Base-by-base conservation (phyloP, 2,888 invertebrate species). In the Gasteruption jaculator region DNA sequence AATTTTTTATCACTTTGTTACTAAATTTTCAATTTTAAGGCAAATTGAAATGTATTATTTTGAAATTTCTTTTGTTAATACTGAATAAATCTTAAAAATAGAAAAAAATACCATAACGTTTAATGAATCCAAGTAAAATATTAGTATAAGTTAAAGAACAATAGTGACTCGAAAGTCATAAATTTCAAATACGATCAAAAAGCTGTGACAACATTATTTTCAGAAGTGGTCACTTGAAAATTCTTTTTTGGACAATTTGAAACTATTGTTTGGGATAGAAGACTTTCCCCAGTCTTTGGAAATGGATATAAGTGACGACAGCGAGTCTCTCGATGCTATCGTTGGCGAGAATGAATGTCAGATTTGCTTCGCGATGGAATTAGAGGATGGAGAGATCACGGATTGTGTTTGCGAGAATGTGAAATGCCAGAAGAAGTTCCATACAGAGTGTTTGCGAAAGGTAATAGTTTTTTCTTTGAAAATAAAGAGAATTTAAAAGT, bases 291-390 rank as follows among this genome's bases (percentile, higher is more conserved):
- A 42, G 41, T 52, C 50, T 10, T 43, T 54, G 31, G 38, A 42
- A 10, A 18, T 21, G 3, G 26, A 46, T 3, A 20, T n/a, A 15
- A 11, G 34, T 3, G 33, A 48, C 19, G 32, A 16, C n/a, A 4
- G 29, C 3, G 11, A 46, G 7, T 38, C 52, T 11, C 20, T 50
- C 10, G 42, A 48, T 31, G 60, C 49, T 4, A 51, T 61, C 20
- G 51, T 66, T 24, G 36, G 46, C 6, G 65, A 64, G 22, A 57
- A 62, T 18, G 69, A 69, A 38, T 71, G 70, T 38, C 64, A 62
- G 37, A 71, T 71, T 49, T 71, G 70, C 44, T 69, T 60, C 25
- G 57, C 54, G 5, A 37, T 58, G 32, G 57, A 64, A 43, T 46
- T 54, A n/a, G 63, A 65, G 1, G 43, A 46, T 30, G 49, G 52